These are phyloP conservation scores for Pimpla rufipes DNA, from an alignment of 2,888 invertebrate genomes.

Conservation along the genomic window DNA sequence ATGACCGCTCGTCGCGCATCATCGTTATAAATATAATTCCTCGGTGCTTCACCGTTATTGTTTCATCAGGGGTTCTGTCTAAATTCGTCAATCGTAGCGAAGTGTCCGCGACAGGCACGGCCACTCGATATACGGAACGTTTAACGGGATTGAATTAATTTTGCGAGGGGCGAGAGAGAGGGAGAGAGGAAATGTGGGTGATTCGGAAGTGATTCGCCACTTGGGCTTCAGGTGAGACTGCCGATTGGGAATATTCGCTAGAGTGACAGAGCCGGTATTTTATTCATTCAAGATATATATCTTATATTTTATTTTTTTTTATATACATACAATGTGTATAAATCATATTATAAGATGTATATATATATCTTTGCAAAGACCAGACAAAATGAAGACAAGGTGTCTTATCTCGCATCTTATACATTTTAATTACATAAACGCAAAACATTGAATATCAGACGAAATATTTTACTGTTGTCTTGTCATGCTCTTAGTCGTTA, in stretches of 20 bases:
- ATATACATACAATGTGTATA: too few species aligned
- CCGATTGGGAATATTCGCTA: neutral
- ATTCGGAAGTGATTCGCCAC: neutral
- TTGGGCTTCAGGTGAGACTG: neutral
- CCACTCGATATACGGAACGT: neutral
- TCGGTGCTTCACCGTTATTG: constrained; percentile 7
- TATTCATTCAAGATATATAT: neutral
- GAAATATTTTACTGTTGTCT: too few species aligned
- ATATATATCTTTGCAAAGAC: too few species aligned
- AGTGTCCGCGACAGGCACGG: neutral
- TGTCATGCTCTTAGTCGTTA: too few species aligned
- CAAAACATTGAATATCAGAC: too few species aligned
- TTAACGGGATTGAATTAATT: neutral
- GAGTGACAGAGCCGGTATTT: neutral
- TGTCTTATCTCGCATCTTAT: too few species aligned
- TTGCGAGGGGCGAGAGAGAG: neutral
- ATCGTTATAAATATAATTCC: constrained; percentile 36
- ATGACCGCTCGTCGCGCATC: constrained; percentile 11
- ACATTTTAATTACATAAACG: too few species aligned
- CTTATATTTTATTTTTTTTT: too few species aligned
- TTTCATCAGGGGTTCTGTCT: constrained; percentile 1
- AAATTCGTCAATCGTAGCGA: constrained; percentile 16
- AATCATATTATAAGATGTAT: too few species aligned
- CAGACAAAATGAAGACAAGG: too few species aligned
- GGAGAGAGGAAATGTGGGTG: neutral